phyloP scores from a whole-genome alignment of 1,140 invertebrate genomes.

The Sweltsa coloradensis region DNA sequence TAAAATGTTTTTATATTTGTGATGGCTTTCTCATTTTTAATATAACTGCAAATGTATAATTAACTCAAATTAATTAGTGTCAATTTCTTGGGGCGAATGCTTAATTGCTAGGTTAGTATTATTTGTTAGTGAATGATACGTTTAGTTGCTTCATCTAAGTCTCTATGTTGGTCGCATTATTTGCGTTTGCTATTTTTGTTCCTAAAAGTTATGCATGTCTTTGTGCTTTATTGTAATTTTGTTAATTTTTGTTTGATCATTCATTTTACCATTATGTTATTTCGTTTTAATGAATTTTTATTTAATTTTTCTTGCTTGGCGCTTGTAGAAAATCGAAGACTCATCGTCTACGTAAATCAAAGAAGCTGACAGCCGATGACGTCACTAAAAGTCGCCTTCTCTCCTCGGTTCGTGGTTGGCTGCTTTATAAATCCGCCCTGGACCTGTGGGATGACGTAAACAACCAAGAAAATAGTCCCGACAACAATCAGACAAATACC shows the following conservation, averaged over 20 bases:
- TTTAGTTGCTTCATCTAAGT: too few relatives aligned
- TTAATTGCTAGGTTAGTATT: too few relatives aligned
- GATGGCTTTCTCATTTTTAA: too few relatives aligned
- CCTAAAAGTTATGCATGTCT: constrained; percentile 10
- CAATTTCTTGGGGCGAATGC: too few relatives aligned
- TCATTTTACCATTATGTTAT: constrained; percentile 19
- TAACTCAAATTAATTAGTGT: too few relatives aligned
- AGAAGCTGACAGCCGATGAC: constrained; percentile 14
- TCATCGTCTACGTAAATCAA: not conserved
- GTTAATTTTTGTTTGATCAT: constrained; percentile 23
- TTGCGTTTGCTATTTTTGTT: too few relatives aligned
- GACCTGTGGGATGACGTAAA: constrained; percentile 33
- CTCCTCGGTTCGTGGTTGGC: constrained; percentile 35
- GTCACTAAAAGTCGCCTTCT: constrained; percentile 22
- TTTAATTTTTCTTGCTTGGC: constrained; percentile 14
- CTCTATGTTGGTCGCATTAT: too few relatives aligned
- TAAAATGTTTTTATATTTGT: too few relatives aligned
- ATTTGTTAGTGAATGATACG: too few relatives aligned
- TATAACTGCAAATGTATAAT: too few relatives aligned
- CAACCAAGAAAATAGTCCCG: too few relatives aligned
- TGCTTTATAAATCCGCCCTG: constrained; percentile 33
- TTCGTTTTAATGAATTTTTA: constrained; percentile 17
- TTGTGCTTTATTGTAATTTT: constrained; percentile 16
- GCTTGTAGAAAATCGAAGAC: constrained; percentile 10
- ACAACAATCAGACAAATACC: constrained; percentile 4